Percentiles rank a stretch among this genome's conserved stretches.
These are phyloP conservation scores for Monochamus saltuarius DNA, from an alignment of 1,140 invertebrate species.

Conservation along the genomic window DNA sequence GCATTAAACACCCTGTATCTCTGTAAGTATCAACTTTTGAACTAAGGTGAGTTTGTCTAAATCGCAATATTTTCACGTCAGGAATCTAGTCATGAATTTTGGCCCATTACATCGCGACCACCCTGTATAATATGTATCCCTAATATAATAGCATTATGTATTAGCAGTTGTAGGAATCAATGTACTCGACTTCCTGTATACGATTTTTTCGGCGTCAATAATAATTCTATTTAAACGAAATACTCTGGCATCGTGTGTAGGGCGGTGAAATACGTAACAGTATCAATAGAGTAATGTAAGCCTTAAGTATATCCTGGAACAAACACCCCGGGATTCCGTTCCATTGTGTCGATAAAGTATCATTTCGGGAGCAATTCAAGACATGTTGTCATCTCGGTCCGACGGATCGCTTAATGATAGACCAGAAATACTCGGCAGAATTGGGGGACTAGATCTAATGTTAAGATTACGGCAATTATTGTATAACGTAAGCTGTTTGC, in stretches of 20 bases:
- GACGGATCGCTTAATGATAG: constrained; percentile 10
- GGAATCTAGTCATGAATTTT: too few relatives aligned
- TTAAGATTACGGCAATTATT: constrained; percentile 16
- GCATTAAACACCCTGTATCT: too few relatives aligned
- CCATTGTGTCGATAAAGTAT: constrained; percentile 23
- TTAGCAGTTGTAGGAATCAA: too few relatives aligned
- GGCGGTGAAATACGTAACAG: constrained; percentile 7
- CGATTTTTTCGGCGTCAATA: too few relatives aligned
- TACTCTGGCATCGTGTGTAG: background rate
- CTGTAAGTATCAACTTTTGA: too few relatives aligned
- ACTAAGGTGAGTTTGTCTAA: too few relatives aligned
- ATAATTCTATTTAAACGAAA: background rate
- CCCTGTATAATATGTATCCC: too few relatives aligned
- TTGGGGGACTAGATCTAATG: constrained; percentile 13
- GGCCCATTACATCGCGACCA: too few relatives aligned
- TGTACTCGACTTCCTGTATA: too few relatives aligned
- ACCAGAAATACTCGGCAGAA: constrained; percentile 1
- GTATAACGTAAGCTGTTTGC: constrained; percentile 18
- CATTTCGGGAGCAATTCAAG: constrained; percentile 23
- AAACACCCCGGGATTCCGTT: constrained; percentile 12
- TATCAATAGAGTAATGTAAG: constrained; percentile 13
- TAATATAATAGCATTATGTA: too few relatives aligned
- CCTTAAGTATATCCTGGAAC: constrained; percentile 16
- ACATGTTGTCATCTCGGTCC: constrained; percentile 12
- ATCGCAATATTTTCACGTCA: too few relatives aligned